Base-by-base conservation (phyloP, 1,140 invertebrate genomes). In the Papilio glaucus region DNA sequence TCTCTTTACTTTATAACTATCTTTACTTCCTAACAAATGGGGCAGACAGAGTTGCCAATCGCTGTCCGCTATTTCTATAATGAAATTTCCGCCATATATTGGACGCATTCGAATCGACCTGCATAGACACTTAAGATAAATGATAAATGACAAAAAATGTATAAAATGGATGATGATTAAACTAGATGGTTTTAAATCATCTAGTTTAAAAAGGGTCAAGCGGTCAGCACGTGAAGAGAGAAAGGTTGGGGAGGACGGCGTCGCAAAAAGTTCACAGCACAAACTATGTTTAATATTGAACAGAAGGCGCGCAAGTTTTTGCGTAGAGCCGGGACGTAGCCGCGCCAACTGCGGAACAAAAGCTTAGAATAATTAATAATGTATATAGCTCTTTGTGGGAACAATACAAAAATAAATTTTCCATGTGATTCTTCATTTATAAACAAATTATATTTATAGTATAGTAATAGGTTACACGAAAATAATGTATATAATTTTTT, bases 201-300 rank as follows among this genome's bases (percentile, higher is more conserved):
- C 74, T 61, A 76, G 77, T 79, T 80, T 85, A 86, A 86, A 87
- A 90, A 92, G 90, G 90, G 89, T 91, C 87, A 92, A 88, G 85
- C 82, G 87, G 80, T 81, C 85, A 83, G 85, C 88, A 85, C 85
- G 84, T 84, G 78, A 24, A 53, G 49, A 57, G 49, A 57, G 77
- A 67, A 68, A 72, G 63, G 71, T 68, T 71, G 57, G 67, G 75
- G 63, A 63, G 69, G 24, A 73, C 68, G 71, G 73, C 65, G 62
- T 21, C 60, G 82, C 87, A 92, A 90, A 92, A 90, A 92, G 75
- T 77, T 72, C 75, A 72, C 72, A 79, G 80, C 81, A 83, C 87
- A 82, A 91, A 90, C 90, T 90, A 90, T 89, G 89, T 89, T 89
- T 85, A 89, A 90, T 88, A 92, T 90, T 88, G 86, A 90, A 82